Evolutionary conservation across 2,113 vertebrate genomes (phyloP), one percentile per base, ranked within the genome.

Genomic region (Seriola dumerili): DNA sequence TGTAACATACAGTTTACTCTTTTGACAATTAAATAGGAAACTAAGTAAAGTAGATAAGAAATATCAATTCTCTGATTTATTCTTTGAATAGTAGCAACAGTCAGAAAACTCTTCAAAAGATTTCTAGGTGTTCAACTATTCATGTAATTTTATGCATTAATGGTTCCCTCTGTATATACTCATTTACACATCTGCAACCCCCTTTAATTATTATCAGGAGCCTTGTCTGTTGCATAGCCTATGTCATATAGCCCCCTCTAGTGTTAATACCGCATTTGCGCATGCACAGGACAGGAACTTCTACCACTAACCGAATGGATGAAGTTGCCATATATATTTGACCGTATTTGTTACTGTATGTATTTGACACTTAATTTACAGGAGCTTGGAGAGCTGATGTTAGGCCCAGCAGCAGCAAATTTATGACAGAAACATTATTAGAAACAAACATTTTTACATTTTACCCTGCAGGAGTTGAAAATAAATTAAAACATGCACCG

Each of bases 191-290:
- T 76, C 62, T 62, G 10, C n/a, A 38, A 32, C 8, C 19, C 12
- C n/a, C 6, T 44, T 66, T 1, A 23, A 52, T 11, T 54, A 21
- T 67, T 42, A 66, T 38, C 23, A 50, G n/a, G 59, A 67, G 21
- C 16, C 21, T 44, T 4, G 10, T 46, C 36, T 36, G 76, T 44
- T 72, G 21, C 38, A 32, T 19, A 70, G 46, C 16, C 21, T 1
- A 2, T 75, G 59, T 87, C 67, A 72, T 76, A 67, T 80, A 86
- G 74, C 88, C 3, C 92, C 93, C 88, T 93, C 93, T 94, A 86
- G 92, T 92, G 93, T 83, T 36, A 21, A 5, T 4, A 46, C 0
- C 40, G 23, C 11, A 58, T 62, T 79, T 73, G 62, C 90, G 80
- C 89, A 92, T 29, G 55, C 21, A 32, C 7, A 55, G 11, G 3